Base-by-base conservation (phyloP, 1,140 invertebrate genomes). In the Macrostomum lignano region DNA sequence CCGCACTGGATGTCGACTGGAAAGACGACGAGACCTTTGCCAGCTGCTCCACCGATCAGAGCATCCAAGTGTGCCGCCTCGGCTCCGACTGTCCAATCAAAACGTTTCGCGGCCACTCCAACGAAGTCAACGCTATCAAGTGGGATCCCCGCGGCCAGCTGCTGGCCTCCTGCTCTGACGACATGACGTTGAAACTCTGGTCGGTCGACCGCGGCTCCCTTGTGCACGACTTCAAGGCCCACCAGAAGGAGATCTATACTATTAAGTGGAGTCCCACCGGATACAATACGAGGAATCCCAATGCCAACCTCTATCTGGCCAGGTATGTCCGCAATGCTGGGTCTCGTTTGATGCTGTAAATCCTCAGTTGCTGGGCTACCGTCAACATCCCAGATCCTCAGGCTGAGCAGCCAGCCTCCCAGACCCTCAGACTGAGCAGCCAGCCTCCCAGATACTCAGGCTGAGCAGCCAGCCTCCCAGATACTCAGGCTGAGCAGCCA, bases 211-310 rank as follows among this genome's bases (percentile, higher is more conserved):
- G 86, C 45, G 82, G 91, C 46, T 73, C 66, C 1, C 88, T 79
- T 63, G 76, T 93, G 7, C 84, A 94, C 58, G 79, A 96, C 59
- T 61, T 94, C 11, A 78, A 91, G 65, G 86, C 84, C 21, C 86
- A 94, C 55, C 79, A 69, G 40, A 96, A 96, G 63, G 88, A 96
- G 65, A 96, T 96, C 40, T 96, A 96, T 48, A 96, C 86, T 6
- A 96, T 96, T 38, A 93, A 94, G 53, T 96, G 88, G 88, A 86
- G 78, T 41, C 84, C 86, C 2, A 91, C 82, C 15, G 88, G 88
- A 2, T 75, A 79, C 3, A 79, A 82, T 9, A 94, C 86, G 21
- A 72, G 72, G 41, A 93, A 94, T 62, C 82, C 84, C 4, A 93
- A 88, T 47, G 82, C 86, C 67, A 84, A 79, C 59, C 62, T 94